Evolutionary conservation across 2,113 vertebrate species (phyloP), one percentile per base, ranked within the genome.

Genomic region (Lagenorhynchus albirostris): DNA sequence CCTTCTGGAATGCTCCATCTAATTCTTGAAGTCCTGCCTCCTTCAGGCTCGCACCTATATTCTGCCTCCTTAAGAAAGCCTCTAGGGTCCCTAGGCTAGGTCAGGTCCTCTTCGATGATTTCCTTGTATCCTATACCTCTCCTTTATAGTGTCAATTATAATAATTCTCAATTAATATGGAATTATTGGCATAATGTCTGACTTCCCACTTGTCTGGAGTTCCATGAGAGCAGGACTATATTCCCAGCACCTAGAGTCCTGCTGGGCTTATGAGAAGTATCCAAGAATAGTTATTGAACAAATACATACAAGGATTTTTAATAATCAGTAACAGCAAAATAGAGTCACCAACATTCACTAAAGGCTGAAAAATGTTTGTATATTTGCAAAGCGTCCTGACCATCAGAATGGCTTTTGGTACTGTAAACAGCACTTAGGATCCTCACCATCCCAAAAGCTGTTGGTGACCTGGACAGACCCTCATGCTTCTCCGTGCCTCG

Each of bases 321-420:
- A 80, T 95, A 44, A 92, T 25, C 77, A 84, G 17, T 80, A 96
- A 53, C n/a, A 67, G 88, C 60, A 80, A 94, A 88, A 60, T 47
- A 20, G 15, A 63, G 8, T 74, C 12, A 44, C 26, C 31, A 85
- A 91, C 73, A 93, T 68, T 76, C 60, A 67, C 11, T n/a, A 38
- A 73, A 81, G 25, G 47, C 67, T 83, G 15, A 68, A 80, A 82
- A 67, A 65, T 44, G 4, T 55, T 88, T 87, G 26, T 17, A 10
- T 79, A 68, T 81, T 77, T 31, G 18, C 76, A 76, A 50, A 92
- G 60, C 23, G 89, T 21, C 20, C 53, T 80, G 20, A 84, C 41
- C 38, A 41, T n/a, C 38, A 47, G 33, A 71, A 11, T 15, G 50
- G 67, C 20, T 86, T 31, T 17, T 62, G 71, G 85, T 18, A 36